Evolutionary conservation across 2,888 invertebrate genomes (phyloP), one percentile per base, ranked within the genome.

Genomic region (Epirrita christyi): DNA sequence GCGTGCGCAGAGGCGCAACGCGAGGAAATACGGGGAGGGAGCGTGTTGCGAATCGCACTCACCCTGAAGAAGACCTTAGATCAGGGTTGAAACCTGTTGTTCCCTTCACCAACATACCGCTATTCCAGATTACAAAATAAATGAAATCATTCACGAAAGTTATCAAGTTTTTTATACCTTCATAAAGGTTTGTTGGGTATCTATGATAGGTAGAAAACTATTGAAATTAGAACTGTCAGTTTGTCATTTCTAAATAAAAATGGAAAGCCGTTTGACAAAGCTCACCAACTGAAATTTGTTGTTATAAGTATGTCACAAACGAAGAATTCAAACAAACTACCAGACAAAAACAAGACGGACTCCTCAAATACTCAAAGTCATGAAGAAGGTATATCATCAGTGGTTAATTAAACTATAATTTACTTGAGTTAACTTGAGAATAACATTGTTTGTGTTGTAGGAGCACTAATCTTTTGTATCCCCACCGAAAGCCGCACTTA

Each of bases 251-350:
- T 78, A 79, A 77, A 81, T 76, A 83, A 86, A 87, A 88, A 86
- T 85, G 83, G 78, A 83, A 83, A 85, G 81, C 75, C 76, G 82
- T 89, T 88, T 88, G 87, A 88, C 87, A 87, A 86, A 82, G 80
- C 74, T 83, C 76, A 80, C 81, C 82, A 79, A 83, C 79, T 88
- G 87, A 92, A 91, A 92, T 90, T 92, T 83, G 82, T 85, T 86
- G 90, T 90, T 84, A 77, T 72, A 84, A 89, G 85, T 86, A 92
- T 92, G 92, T 91, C 90, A 87, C 67, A 85, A 72, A 83, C 85
- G 81, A 90, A 83, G 85, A 88, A 87, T 85, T 78, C 75, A 76
- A 75, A 83, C 69, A 89, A 86, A 87, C 78, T 83, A 80, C 71
- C 84, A 61, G 83, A 88, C 75, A 87, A 83, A 85, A 82, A 68